Evolutionary conservation across 2,888 invertebrate genomes (phyloP).

Genomic region (Callimorpha dominula): DNA sequence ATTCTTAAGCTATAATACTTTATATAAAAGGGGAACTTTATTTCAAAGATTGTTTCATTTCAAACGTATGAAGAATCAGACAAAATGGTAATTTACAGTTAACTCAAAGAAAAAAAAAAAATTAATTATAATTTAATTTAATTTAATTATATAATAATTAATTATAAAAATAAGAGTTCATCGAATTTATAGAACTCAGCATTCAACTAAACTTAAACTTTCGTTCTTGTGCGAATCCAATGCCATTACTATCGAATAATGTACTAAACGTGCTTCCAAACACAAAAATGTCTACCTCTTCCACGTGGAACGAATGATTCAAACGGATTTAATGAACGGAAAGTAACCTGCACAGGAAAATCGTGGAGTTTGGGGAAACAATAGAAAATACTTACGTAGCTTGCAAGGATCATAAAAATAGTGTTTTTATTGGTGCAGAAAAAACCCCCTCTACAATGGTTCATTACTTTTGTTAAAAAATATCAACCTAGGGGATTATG

Average conservation of each 20-base stretch:
- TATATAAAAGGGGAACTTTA: too few species aligned
- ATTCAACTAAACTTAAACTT: neutral
- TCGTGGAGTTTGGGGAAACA: conserved; percentile 16
- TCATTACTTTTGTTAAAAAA: conserved; percentile 37
- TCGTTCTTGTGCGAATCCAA: conserved; percentile 6
- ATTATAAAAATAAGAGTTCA: neutral
- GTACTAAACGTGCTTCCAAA: neutral
- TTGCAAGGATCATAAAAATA: conserved; percentile 38
- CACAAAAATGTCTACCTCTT: conserved; percentile 10
- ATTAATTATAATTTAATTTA: too few species aligned
- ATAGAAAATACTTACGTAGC: conserved; percentile 25
- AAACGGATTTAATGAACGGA: conserved; percentile 37
- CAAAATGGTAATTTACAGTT: too few species aligned
- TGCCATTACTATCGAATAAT: conserved; percentile 4
- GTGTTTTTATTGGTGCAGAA: conserved; percentile 42
- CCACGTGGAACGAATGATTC: conserved; percentile 34
- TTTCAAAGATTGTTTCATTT: too few species aligned
- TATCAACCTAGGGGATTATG: conserved; percentile 23
- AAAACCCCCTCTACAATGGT: conserved; percentile 25
- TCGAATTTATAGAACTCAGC: neutral
- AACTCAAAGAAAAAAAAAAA: too few species aligned
- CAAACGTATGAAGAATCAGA: too few species aligned
- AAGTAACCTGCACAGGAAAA: conserved; percentile 30
- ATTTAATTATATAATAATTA: too few species aligned
- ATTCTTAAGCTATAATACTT: too few species aligned